Percentiles rank a stretch among this genome's conserved stretches.
phyloP scores from a whole-genome alignment of 1,140 invertebrate genomes.

The Spodoptera litura region DNA sequence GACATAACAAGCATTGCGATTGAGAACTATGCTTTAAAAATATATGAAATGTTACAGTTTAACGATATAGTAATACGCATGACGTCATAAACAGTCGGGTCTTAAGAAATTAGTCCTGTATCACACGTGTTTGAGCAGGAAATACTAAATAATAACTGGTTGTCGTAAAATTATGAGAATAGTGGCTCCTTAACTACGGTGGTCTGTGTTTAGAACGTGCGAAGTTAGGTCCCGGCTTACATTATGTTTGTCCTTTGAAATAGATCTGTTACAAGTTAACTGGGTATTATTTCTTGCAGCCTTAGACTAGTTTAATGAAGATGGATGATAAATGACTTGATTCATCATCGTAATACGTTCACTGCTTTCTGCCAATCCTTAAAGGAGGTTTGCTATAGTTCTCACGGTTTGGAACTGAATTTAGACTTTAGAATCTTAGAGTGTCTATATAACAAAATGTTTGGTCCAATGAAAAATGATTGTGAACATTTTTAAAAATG shows the following conservation, averaged over 20 bases:
- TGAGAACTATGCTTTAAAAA: conserved; percentile 58
- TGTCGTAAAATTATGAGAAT: conserved; percentile 43
- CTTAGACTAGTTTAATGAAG: too few relatives aligned
- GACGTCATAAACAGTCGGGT: conserved; percentile 59
- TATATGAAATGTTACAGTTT: conserved; percentile 57
- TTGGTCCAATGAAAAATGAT: too few relatives aligned
- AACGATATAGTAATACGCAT: conserved; percentile 60
- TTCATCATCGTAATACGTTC: too few relatives aligned
- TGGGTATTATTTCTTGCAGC: too few relatives aligned
- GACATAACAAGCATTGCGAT: conserved; percentile 51
- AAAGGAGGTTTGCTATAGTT: too few relatives aligned
- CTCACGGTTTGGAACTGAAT: too few relatives aligned
- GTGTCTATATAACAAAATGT: too few relatives aligned
- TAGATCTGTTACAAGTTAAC: too few relatives aligned
- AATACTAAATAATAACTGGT: conserved; percentile 35
- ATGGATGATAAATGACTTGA: too few relatives aligned
- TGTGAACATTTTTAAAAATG: too few relatives aligned
- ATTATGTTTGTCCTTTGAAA: not conserved
- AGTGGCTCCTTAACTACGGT: conserved; percentile 6
- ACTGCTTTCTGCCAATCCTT: too few relatives aligned
- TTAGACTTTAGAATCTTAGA: too few relatives aligned
- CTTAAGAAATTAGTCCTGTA: conserved; percentile 52
- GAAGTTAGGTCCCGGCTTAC: not conserved
- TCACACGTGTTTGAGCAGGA: conserved; percentile 57
- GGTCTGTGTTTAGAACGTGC: not conserved